These are phyloP conservation scores for Ganaspis brasiliensis DNA, from an alignment of 2,888 invertebrate species.

Conservation along the genomic window DNA sequence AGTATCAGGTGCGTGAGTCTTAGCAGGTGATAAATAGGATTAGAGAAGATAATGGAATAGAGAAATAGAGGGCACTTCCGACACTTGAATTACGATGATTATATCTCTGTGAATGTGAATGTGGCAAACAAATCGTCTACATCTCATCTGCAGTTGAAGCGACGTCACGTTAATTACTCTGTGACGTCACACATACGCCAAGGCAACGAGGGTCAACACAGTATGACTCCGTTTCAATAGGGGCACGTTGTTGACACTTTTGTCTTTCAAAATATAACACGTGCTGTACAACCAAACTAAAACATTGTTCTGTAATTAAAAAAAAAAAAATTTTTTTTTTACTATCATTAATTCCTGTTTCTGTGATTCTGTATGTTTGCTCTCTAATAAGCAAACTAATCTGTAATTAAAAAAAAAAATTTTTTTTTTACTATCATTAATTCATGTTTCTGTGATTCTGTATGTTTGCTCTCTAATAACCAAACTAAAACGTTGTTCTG, in stretches of 20 bases:
- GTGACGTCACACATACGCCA: slow-evolving; percentile 61
- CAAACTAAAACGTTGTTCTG: too few species aligned
- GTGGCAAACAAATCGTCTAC: slow-evolving; percentile 34
- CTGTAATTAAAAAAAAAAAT: too few species aligned
- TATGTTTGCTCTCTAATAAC: too few species aligned
- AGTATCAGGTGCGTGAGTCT: slow-evolving; percentile 9
- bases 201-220: slow-evolving; percentile 59
- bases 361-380: too few species aligned
- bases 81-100: slow-evolving; percentile 3
- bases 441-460: too few species aligned
- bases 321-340: too few species aligned
- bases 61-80: slow-evolving; percentile 9
- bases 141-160: slow-evolving; percentile 41
- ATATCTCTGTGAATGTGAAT: slow-evolving; percentile 41
- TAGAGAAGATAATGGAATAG: neutral
- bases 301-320: too few species aligned
- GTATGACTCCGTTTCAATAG: slow-evolving; percentile 37
- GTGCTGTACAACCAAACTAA: neutral
- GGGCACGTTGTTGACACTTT: slow-evolving; percentile 38
- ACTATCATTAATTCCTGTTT: too few species aligned
- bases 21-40: slow-evolving; percentile 14
- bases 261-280: slow-evolving; percentile 15
- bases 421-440: too few species aligned
- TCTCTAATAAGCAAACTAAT: too few species aligned
- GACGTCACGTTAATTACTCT: slow-evolving; percentile 59